Evolutionary conservation across 37 sponge, comb jelly and placozoan species (phyloP), one percentile per base, ranked within the genome.

Genomic region (Spongia lamella): DNA sequence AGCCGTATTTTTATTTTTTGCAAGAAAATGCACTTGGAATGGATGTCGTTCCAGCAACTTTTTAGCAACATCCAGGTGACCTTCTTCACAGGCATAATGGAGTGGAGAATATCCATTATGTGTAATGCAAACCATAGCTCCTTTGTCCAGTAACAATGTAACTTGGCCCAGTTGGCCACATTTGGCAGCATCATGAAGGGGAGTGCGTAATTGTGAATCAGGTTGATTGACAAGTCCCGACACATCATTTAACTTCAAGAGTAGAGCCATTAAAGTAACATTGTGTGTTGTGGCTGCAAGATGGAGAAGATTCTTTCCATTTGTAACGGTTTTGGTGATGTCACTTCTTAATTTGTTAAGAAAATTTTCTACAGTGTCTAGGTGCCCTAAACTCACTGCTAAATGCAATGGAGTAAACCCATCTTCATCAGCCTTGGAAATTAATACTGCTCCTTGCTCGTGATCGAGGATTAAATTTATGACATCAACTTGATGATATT

Each of bases 71-170:
- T 67, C 53, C 15, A 64, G 34, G 24, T 84, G 79, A 13, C 92
- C 92, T 7, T 21, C 22, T 4, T 3, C 0, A 55, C 84, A 82
- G 40, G 95, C 92, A 61, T 25, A 27, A 38, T 79, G 52, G 62
- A 94, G 84, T 35, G 95, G 89, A 20, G 88, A 85, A 21, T 29
- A 32, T 6, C 95, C 95, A 14, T 0, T 16, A 37, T 70, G 49
- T 62, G 83, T 88, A 26, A 75, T 80, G 68, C 84, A 92, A 49
- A 88, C n/a, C 79, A 94, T 84, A 25, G 92, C 92, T 51, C 95
- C 95, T 32, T 81, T 75, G 11, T 70, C 47, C 1, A 94, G 86
- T 1, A 94, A 76, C n/a, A 94, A 37, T 43, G 90, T 86, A 16
- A 88, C 76, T 29, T 78, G 79, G 1, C 63, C 68, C 4, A 35